phyloP scores from a whole-genome alignment of 2,888 invertebrate genomes.

The Allacma fusca region DNA sequence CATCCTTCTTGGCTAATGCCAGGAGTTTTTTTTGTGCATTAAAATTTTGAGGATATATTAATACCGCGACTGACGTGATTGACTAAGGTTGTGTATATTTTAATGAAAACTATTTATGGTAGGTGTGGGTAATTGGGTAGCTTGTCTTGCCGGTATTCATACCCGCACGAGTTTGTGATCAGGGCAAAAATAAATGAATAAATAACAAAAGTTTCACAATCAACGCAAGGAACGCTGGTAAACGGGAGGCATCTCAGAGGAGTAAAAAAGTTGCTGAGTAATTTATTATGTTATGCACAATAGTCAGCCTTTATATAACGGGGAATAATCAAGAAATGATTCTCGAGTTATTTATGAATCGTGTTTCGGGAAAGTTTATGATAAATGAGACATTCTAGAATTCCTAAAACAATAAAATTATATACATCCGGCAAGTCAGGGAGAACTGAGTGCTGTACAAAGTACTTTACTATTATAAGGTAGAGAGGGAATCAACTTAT shows the following conservation, averaged over 20 bases:
- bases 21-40: too few relatives aligned
- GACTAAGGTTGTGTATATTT: too few relatives aligned
- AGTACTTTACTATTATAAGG: background rate
- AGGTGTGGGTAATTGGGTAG: too few relatives aligned
- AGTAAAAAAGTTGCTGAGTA: constrained; percentile 9
- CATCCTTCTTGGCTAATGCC: too few relatives aligned
- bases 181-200: constrained; percentile 9
- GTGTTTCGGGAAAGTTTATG: constrained; percentile 16
- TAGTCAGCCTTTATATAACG: background rate
- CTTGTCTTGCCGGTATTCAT: too few relatives aligned
- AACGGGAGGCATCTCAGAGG: background rate
- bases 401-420: constrained; percentile 25
- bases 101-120: too few relatives aligned
- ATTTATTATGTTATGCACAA: constrained; percentile 6
- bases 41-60: too few relatives aligned
- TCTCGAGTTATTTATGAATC: constrained; percentile 35
- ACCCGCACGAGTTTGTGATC: too few relatives aligned
- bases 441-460: background rate
- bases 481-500: constrained; percentile 17
- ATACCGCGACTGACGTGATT: too few relatives aligned
- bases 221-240: constrained; percentile 2
- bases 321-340: constrained; percentile 26
- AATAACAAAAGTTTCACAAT: constrained; percentile 27
- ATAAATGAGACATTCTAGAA: constrained; percentile 36
- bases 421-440: constrained; percentile 10